phyloP scores from a whole-genome alignment of 2,797 vertebrate genomes.

The Scolopax rusticola region DNA sequence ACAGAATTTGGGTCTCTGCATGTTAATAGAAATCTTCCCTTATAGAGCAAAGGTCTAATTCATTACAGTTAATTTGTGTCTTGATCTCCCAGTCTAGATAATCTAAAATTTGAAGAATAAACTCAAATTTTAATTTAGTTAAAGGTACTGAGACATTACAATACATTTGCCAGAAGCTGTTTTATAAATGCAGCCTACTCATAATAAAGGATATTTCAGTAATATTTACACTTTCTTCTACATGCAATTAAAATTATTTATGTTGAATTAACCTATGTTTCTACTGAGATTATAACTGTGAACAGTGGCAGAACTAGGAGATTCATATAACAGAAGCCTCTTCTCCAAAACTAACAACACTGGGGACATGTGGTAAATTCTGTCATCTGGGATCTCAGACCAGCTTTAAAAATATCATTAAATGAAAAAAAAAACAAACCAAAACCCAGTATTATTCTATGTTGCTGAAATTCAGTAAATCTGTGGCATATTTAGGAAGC shows the following conservation, averaged over 20 bases:
- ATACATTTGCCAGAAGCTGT: neutral
- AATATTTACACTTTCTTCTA: neutral
- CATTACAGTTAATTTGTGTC: neutral
- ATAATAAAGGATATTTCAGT: neutral
- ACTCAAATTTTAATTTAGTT: neutral
- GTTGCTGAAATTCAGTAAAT: neutral
- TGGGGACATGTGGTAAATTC: neutral
- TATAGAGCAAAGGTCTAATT: neutral
- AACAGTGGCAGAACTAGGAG: neutral
- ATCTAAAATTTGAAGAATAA: neutral
- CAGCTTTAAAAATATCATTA: neutral
- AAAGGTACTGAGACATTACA: neutral
- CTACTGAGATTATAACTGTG: neutral
- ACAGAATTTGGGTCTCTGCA: neutral
- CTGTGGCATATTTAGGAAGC: neutral
- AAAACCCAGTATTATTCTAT: neutral
- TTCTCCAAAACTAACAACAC: neutral
- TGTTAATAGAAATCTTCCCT: neutral
- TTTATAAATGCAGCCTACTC: neutral
- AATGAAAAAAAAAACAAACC: neutral
- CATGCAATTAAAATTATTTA: neutral
- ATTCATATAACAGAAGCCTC: neutral
- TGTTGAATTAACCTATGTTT: neutral
- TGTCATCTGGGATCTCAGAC: neutral
- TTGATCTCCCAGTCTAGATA: neutral